Percentiles rank a stretch among this genome's conserved stretches.
Conservation (phyloP, 2,113 vertebrate species). For the Callocephalon fimbriatum region DNA sequence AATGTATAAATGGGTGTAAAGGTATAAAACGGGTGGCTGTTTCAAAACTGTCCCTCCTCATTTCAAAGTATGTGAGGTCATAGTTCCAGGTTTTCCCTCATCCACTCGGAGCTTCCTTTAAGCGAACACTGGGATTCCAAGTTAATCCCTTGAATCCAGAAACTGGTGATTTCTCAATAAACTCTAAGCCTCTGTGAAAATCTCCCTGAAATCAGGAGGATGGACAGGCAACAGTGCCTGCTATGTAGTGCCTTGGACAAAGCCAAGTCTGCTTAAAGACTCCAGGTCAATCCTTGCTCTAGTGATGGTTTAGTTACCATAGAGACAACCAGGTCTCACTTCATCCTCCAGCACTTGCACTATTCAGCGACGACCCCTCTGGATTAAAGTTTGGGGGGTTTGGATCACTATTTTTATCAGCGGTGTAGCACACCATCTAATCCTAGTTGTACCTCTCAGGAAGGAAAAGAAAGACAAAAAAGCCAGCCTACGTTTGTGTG, state of each 20-base stretch:
- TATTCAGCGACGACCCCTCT: constrained; percentile 29
- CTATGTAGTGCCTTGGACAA: neutral
- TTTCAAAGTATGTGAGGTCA: neutral
- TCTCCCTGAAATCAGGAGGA: neutral
- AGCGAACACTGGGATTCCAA: accelerated
- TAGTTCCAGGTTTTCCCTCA: neutral
- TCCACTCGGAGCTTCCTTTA: neutral
- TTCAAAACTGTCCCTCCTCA: neutral
- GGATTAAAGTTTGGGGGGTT: constrained; percentile 60
- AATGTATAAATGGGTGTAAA: too few relatives aligned
- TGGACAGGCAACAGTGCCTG: neutral
- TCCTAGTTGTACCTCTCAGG: constrained; percentile 23
- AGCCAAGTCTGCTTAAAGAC: neutral
- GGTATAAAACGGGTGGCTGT: neutral
- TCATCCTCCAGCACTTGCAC: constrained; percentile 12
- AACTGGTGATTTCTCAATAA: neutral
- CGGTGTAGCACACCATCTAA: constrained; percentile 23
- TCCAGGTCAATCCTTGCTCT: constrained; percentile 70
- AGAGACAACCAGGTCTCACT: constrained; percentile 70
- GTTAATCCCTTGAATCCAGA: neutral
- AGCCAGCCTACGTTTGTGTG: constrained; percentile 17
- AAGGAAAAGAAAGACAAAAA: neutral
- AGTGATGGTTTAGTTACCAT: constrained; percentile 71
- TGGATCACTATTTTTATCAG: constrained; percentile 29
- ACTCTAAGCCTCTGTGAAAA: neutral